Evolutionary conservation across 2,113 vertebrate genomes (phyloP).

Genomic region (Meriones unguiculatus): DNA sequence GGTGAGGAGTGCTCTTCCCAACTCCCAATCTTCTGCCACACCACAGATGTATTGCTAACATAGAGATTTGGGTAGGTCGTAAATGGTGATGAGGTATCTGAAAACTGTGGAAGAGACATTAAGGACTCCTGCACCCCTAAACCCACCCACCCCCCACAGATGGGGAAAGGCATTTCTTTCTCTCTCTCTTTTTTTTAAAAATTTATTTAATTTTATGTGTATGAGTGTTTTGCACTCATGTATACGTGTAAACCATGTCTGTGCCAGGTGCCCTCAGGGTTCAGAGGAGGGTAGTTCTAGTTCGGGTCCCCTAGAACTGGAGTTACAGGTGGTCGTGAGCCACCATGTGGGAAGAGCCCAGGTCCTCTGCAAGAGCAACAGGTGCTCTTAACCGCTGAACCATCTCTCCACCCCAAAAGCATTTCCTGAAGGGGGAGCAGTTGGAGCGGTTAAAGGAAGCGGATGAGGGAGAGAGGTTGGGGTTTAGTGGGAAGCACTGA

Average conservation of each 20-base stretch:
- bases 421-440: not conserved
- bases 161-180: no score
- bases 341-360: not conserved
- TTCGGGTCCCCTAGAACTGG: not conserved
- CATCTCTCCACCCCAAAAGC: not conserved
- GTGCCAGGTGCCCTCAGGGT: not conserved
- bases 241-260: not conserved
- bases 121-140: not conserved
- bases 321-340: not conserved
- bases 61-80: not conserved
- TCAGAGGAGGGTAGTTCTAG: not conserved
- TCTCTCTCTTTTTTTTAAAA: not conserved
- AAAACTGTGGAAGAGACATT: not conserved
- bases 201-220: not conserved
- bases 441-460: not conserved
- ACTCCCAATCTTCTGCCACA: not conserved
- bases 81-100: not conserved
- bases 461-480: not conserved
- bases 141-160: not conserved
- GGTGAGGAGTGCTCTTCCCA: not conserved
- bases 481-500: not conserved
- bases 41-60: not conserved
- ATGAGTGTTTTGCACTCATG: not conserved
- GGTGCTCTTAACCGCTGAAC: not conserved
- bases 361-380: not conserved